These are phyloP conservation scores for Ylistrum balloti DNA, from an alignment of 1,140 invertebrate species.

Conservation along the genomic window DNA sequence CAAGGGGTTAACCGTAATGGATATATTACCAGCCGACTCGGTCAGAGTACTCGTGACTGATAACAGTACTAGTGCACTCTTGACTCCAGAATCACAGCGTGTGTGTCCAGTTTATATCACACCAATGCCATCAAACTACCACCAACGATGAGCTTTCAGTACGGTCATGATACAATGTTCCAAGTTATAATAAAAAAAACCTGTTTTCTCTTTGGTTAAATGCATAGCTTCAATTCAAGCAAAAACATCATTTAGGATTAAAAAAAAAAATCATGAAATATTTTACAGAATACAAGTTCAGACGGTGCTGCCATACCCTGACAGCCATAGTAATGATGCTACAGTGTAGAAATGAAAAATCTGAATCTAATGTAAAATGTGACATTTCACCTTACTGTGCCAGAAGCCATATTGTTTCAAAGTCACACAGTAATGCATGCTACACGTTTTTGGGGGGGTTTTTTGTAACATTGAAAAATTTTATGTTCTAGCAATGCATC, in stretches of 20 bases:
- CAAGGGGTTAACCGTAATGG: too few relatives aligned
- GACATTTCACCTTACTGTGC: neutral
- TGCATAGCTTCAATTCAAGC: neutral
- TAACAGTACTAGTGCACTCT: neutral
- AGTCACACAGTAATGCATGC: neutral
- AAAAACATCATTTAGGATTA: neutral
- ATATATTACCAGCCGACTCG: neutral
- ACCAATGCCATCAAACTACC: neutral
- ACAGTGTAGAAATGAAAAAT: neutral
- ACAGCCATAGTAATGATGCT: neutral
- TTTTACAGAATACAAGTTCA: neutral
- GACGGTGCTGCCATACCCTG: neutral
- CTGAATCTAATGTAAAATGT: neutral
- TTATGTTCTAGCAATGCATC: too few relatives aligned
- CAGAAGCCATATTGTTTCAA: neutral
- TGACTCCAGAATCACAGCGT: neutral
- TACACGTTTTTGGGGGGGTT: too few relatives aligned
- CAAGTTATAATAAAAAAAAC: too few relatives aligned
- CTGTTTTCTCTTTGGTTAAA: neutral
- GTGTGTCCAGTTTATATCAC: neutral
- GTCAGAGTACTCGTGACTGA: neutral
- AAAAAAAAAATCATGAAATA: neutral
- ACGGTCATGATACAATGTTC: neutral
- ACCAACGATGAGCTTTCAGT: neutral
- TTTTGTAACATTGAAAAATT: too few relatives aligned